phyloP scores from a whole-genome alignment of 2,113 vertebrate species.

The Prietella phreatophila region DNA sequence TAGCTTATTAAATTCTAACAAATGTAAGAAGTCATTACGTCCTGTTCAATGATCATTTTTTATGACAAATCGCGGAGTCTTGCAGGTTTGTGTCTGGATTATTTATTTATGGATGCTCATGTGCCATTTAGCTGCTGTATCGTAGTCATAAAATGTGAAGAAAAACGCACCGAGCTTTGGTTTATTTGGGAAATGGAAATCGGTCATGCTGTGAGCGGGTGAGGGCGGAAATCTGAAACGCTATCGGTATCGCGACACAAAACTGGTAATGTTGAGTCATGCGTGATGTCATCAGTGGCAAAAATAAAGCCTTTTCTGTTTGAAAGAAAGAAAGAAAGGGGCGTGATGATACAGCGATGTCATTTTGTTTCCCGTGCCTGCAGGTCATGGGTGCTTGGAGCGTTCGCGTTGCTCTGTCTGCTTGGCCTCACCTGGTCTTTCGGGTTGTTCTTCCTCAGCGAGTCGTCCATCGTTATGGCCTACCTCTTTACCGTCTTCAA shows the following conservation, averaged over 20 bases:
- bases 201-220: not conserved
- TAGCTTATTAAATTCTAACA: conserved; percentile 26
- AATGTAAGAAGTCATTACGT: not conserved
- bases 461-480: conserved; percentile 93
- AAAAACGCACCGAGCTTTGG: not conserved
- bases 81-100: not conserved
- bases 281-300: not conserved
- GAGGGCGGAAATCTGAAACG: not conserved
- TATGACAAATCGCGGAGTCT: not conserved
- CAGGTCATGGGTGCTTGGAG: conserved; percentile 97
- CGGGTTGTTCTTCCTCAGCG: conserved; percentile 91
- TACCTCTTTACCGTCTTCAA: conserved; percentile 99
- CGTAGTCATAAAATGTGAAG: not conserved
- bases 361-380: conserved; percentile 31
- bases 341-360: too few species aligned
- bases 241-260: not conserved
- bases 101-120: not conserved
- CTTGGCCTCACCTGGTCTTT: conserved; percentile 95
- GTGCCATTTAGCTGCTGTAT: not conserved
- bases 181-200: not conserved
- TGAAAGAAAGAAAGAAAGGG: not conserved
- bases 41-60: not conserved
- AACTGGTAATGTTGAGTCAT: not conserved
- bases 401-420: conserved; percentile 91
- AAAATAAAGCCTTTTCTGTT: not conserved